These are phyloP conservation scores for Megalops atlanticus DNA, from an alignment of 2,113 vertebrate species.

Conservation along the genomic window DNA sequence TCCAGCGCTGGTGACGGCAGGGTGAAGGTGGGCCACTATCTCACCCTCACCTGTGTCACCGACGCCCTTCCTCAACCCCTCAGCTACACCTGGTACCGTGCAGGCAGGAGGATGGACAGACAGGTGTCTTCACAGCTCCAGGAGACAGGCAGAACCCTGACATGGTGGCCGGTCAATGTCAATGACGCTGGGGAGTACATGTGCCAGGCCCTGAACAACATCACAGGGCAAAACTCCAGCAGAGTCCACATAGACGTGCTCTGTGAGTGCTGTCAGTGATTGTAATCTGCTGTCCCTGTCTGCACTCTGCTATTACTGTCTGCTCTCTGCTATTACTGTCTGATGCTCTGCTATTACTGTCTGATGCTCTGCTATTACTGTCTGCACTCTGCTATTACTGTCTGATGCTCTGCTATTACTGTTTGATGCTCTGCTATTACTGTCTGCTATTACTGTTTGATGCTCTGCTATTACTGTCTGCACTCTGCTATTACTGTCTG, in stretches of 20 bases:
- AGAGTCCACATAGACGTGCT: constrained; percentile 34
- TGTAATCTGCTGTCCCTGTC: too few relatives aligned
- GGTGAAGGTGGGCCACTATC: rapidly evolving
- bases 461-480: not conserved
- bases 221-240: constrained; percentile 24
- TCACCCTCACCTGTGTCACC: constrained; percentile 26
- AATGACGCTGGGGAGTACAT: constrained; percentile 49
- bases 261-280: constrained; percentile 59
- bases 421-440: too few relatives aligned
- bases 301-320: too few relatives aligned
- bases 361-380: too few relatives aligned
- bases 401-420: too few relatives aligned
- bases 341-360: too few relatives aligned
- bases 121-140: not conserved
- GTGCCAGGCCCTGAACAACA: constrained; percentile 43
- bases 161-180: not conserved
- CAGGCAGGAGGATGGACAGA: not conserved
- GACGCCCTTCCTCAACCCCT: constrained; percentile 21
- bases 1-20: rapidly evolving
- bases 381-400: too few relatives aligned
- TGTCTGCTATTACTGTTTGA: too few relatives aligned
- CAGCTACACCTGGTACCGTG: constrained; percentile 46
- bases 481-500: too few relatives aligned
- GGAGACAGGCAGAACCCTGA: rapidly evolving
- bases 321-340: too few relatives aligned